Percentiles rank a stretch among this genome's conserved stretches.
Evolutionary conservation across 2,888 invertebrate species (phyloP).

Genomic region (Drosophila paracracens): DNA sequence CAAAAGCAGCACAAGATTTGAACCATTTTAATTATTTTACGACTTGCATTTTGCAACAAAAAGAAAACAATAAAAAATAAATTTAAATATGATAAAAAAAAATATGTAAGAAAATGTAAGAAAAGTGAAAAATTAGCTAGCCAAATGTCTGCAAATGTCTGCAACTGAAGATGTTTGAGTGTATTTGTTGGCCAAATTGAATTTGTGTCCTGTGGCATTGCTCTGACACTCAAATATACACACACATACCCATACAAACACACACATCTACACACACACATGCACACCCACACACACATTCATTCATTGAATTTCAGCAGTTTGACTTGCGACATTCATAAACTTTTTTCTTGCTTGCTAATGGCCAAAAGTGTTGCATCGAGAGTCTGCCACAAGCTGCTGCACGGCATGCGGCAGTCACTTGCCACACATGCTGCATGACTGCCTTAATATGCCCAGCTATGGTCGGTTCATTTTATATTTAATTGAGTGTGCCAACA

Average conservation of each 20-base stretch:
- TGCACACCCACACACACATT: background rate
- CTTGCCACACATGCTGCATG: constrained; percentile 35
- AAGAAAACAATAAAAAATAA: constrained; percentile 9
- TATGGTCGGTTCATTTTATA: constrained; percentile 5
- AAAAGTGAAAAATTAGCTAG: constrained; percentile 44
- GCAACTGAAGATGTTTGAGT: constrained; percentile 14
- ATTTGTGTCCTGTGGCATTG: constrained; percentile 80
- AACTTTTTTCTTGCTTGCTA: constrained; percentile 60
- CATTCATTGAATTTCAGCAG: constrained; percentile 21
- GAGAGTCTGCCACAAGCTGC: constrained; percentile 23
- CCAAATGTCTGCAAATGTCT: constrained; percentile 56
- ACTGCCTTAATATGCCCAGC: constrained; percentile 50
- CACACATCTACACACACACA: background rate
- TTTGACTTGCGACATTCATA: constrained; percentile 72
- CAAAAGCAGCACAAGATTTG: constrained; percentile 52
- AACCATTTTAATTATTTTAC: constrained; percentile 78
- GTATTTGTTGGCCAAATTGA: constrained; percentile 77
- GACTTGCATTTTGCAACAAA: constrained; percentile 32
- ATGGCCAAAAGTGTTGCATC: constrained; percentile 70
- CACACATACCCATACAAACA: constrained; percentile 1
- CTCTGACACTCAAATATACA: constrained; percentile 27
- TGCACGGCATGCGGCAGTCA: constrained; percentile 56
- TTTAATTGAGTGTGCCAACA: background rate
- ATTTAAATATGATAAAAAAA: background rate
- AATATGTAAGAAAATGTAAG: constrained; percentile 10